These are phyloP conservation scores for Eulemur albifrons DNA, from an alignment of 2,797 vertebrate genomes.

Conservation along the genomic window DNA sequence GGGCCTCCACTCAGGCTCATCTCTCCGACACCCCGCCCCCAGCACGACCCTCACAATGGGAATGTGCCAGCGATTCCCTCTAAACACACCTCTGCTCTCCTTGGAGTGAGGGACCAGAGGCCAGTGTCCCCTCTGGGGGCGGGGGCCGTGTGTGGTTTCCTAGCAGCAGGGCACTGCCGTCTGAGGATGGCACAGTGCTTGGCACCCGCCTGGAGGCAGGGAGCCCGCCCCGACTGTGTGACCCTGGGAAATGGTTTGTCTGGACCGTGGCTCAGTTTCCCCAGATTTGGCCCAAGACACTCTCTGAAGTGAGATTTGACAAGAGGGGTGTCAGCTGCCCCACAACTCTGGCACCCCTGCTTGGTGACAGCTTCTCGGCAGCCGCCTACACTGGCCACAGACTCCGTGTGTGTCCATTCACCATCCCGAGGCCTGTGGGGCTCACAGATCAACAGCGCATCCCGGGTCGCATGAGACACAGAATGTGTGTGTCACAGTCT, in stretches of 20 bases:
- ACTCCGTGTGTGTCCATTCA: neutral
- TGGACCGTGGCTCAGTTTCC: neutral
- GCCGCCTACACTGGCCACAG: too few species aligned
- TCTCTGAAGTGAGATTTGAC: neutral
- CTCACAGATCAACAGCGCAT: neutral
- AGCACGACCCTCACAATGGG: neutral
- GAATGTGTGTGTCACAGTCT: neutral
- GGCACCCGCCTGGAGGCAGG: neutral
- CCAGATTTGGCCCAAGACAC: neutral
- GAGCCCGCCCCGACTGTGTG: neutral
- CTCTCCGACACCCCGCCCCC: neutral
- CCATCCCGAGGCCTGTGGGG: rapidly evolving
- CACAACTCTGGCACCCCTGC: neutral
- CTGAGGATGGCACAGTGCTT: neutral
- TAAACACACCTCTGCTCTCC: neutral
- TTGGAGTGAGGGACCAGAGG: neutral
- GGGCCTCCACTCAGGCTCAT: rapidly evolving
- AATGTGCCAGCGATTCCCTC: neutral
- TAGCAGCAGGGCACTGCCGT: neutral
- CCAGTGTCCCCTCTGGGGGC: neutral
- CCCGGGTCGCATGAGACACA: neutral
- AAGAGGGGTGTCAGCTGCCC: neutral
- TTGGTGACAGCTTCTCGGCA: neutral
- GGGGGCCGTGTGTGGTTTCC: neutral
- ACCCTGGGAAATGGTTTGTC: neutral